Base-by-base conservation (phyloP, 2,888 invertebrate species). In the Melanargia galathea region DNA sequence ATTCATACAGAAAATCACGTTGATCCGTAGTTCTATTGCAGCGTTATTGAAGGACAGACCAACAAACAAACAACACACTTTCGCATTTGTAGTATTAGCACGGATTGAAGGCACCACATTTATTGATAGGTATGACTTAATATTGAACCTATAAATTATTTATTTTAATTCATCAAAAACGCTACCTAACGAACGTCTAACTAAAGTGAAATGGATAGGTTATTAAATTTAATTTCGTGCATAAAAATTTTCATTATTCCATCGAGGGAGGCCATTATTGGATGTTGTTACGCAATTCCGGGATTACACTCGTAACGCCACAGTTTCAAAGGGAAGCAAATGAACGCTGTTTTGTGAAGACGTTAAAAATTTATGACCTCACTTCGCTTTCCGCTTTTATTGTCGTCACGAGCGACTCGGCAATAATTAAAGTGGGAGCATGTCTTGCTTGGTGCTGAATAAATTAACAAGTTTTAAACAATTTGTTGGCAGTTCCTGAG, bases 361-460 rank as follows among this genome's bases (percentile, higher is more conserved):
- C 83, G 79, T 88, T 87, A 88, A 89, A 86, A 84, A 86, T 87
- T 35, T 46, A 54, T 54, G 35, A 35, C 30, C 35, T 74, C 68
- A 72, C 75, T 72, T 76, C 76, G 78, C 84, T 83, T 84, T 81
- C 77, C 81, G 81, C 82, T 85, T 84, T 87, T 86, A 87, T 79
- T 81, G 84, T 69, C 76, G 72, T 70, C 73, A 72, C 45, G 26
- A 49, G 57, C 49, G 51, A 57, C 51, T 59, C 60, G 48, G 40
- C 52, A 60, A 64, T 64, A 60, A 60, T 56, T 55, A 64, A 64
- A 54, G 52, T 54, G 13, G 16, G 45, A 22, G 51, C 58, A 68
- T 67, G 67, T 69, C 72, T 70, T 66, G 68, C 54, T 48, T 40
- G 70, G 72, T 70, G 71, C 70, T 70, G 74, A 72, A 73, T 74